phyloP scores from a whole-genome alignment of 2,113 vertebrate genomes.

The Thomomys bottae region DNA sequence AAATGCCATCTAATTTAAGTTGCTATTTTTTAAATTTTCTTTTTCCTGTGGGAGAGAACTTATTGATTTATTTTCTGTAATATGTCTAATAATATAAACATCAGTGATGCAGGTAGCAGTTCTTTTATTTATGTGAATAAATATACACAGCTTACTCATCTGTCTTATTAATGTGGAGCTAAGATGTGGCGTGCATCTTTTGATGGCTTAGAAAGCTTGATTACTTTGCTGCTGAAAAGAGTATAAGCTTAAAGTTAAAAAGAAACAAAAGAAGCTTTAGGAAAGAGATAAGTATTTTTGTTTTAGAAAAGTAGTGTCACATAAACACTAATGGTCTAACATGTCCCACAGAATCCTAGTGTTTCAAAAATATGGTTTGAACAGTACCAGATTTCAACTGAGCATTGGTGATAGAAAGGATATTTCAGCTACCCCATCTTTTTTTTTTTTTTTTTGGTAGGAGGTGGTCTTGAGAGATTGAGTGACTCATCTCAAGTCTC shows the following conservation, averaged over 20 bases:
- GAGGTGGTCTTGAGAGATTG: not conserved
- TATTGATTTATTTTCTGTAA: not conserved
- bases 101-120: not conserved
- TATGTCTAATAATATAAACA: no score
- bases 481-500: not conserved
- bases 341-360: not conserved
- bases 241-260: slow-evolving; percentile 23
- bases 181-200: not conserved
- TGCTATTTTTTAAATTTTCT: not conserved
- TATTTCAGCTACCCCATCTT: not conserved
- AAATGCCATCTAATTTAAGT: not conserved
- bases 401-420: not conserved
- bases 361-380: not conserved
- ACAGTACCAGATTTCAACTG: not conserved
- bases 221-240: not conserved
- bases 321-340: not conserved
- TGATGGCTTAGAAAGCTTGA: not conserved
- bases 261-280: slow-evolving; percentile 26
- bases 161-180: slow-evolving; percentile 4
- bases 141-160: slow-evolving; percentile 6
- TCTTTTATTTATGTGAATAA: slow-evolving; percentile 38
- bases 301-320: not conserved
- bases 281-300: not conserved
- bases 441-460: slow-evolving; percentile 22
- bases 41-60: not conserved